Base-by-base conservation (phyloP, 1,140 invertebrate species). In the Zaprionus kolodkinae region DNA sequence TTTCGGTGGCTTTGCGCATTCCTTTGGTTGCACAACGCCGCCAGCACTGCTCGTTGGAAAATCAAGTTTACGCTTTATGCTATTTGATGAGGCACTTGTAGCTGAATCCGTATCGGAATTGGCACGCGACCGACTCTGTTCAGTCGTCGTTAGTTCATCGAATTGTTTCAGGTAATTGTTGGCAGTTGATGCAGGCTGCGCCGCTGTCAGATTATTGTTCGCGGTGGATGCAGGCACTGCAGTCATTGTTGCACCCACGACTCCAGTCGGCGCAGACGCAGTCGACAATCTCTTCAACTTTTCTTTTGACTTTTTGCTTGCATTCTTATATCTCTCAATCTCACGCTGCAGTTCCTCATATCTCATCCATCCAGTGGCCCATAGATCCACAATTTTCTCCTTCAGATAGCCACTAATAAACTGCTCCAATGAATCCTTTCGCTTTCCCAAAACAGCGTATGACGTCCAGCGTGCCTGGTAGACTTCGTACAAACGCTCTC, bases 341-440 rank as follows among this genome's bases (percentile, higher is more conserved):
- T 92, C 92, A n/a, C 84, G 82, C 60, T 91, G 79, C 13, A 93
- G 50, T 9, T 93, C 92, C 40, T 93, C 92, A 25, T 79, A 79
- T 12, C 84, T 81, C 91, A 93, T 93, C 92, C 92, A 93, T 63
- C 92, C 92, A 3, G 73, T 70, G 2, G 92, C 91, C 92, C 92
- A 93, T 1, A 93, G 36, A 43, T 92, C 79, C 10, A 92, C 73
- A 2, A 92, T 74, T 55, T 92, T 91, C 0, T 84, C 78, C 36
- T 79, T 79, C 6, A 93, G 45, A 79, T 91, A 92, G 6, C 64
- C 65, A 30, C 72, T 91, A 4, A 92, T 85, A 38, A 92, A 93
- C 35, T 92, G 88, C 55, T 92, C 90, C 48, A 92, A 64, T 0
- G 90, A 82, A 55, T 92, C 91, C 59, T 92, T 92, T 12, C 90